A percentile compares a stretch with the other conserved stretches of the same genome.
Evolutionary conservation across 2,888 invertebrate genomes (phyloP).

Genomic region (Ariolimax columbianus): DNA sequence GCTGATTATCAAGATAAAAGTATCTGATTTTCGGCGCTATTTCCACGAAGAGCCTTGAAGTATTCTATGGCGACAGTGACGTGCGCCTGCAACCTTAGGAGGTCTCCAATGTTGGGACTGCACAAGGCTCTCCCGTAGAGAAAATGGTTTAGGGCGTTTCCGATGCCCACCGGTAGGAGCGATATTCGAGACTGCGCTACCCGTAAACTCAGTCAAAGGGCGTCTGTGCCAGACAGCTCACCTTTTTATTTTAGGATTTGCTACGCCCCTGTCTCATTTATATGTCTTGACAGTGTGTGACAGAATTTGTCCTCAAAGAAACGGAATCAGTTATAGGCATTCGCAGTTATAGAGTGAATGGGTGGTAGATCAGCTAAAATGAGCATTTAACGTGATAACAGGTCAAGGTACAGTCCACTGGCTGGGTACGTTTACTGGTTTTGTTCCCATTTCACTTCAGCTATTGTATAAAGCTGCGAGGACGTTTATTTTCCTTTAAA

Average conservation of each 20-base stretch:
- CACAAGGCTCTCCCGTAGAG: slow-evolving; percentile 24
- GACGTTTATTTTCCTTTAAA: too few relatives aligned
- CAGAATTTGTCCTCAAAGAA: not conserved
- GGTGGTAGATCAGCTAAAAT: too few relatives aligned
- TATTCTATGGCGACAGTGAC: slow-evolving; percentile 16
- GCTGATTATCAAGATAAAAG: slow-evolving; percentile 3
- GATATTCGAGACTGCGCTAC: slow-evolving; percentile 36
- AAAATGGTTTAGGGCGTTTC: slow-evolving; percentile 39
- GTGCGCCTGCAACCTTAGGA: slow-evolving; percentile 18
- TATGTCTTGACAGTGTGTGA: not conserved
- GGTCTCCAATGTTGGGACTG: not conserved
- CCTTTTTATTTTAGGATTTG: slow-evolving; percentile 19
- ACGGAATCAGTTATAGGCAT: too few relatives aligned
- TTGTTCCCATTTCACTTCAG: too few relatives aligned
- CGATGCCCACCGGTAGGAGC: slow-evolving; percentile 17
- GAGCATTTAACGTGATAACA: too few relatives aligned
- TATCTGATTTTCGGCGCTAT: slow-evolving; percentile 12
- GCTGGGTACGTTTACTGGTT: too few relatives aligned
- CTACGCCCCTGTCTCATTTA: slow-evolving; percentile 25
- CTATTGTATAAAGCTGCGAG: too few relatives aligned
- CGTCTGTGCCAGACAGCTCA: slow-evolving; percentile 4
- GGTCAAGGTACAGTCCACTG: too few relatives aligned
- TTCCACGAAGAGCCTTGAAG: not conserved
- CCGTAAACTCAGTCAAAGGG: slow-evolving; percentile 17
- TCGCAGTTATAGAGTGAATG: too few relatives aligned